Evolutionary conservation across 2,113 vertebrate genomes (phyloP), one percentile per base, ranked within the genome.

Genomic region (Isurus oxyrinchus): DNA sequence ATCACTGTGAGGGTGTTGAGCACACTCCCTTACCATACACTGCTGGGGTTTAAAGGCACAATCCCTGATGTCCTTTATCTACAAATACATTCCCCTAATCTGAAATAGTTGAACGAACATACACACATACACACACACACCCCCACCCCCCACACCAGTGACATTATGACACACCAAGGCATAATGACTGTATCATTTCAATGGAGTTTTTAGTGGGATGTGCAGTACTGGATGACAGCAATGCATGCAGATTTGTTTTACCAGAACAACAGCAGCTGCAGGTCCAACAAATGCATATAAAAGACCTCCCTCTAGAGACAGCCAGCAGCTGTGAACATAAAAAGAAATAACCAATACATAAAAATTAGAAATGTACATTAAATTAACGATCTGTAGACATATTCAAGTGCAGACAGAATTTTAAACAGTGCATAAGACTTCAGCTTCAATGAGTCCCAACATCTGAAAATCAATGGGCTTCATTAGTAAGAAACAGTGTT

Each of bases 211-310:
- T 55, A 95, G 25, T 53, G 44, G 67, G 67, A 49, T 72, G 23
- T 95, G 94, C 66, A 53, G 44, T n/a, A 53, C 53, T 95, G 69
- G 63, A 95, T 95, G 94, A 95, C 27, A 49, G 40, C 44, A 53
- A 67, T 25, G 44, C 67, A 72, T 95, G 67, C 94, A 72, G 67
- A 95, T 53, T 94, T 95, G 94, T 95, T 95, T 95, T 99, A 99
- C 99, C 99, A 99, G 98, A 97, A 99, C 99, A 97, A 99, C 99
- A 97, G 99, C 99, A 59, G 99, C 99, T 96, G 99, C 99, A 96
- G 99, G 99, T 98, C 99, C 99, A 96, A 99, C 99, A 96, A 99
- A 99, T 96, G 99, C 99, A 88, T 99, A 99, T 94, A 99, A 98
- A 1, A 99, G 98, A 63, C 99, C 99, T 96, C 99, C 99, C 98